Base-by-base conservation (phyloP, 2,888 invertebrate species). In the Cosmopolites sordidus region DNA sequence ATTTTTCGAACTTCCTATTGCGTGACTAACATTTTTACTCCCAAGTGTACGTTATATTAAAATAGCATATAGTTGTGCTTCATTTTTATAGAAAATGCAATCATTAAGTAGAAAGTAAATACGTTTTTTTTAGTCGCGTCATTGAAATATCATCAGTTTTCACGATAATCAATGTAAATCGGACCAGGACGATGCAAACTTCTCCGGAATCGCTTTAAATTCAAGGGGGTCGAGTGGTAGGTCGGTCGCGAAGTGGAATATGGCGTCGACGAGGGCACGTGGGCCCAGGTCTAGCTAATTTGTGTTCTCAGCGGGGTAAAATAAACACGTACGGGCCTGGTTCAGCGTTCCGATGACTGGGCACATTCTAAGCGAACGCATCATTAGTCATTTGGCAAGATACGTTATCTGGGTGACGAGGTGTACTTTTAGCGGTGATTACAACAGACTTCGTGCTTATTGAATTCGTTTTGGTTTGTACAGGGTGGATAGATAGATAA, bases 291-390 rank as follows among this genome's bases (percentile, higher is more conserved):
- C 51, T 75, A 79, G 78, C 78, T 77, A 79, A 80, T 80, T 80
- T 79, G 79, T 79, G 79, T 76, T 77, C 80, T 71, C 80, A 79
- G 80, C 79, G 70, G 79, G 80, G 70, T 73, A 76, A 78, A 78
- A 78, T 78, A 79, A 79, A 79, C 78, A 78, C 70, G 75, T 75
- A 67, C 74, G 67, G 69, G 59, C 61, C 62, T 50, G 53, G 75
- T 74, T 78, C 77, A 78, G 78, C 77, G 77, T 76, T 75, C 73
- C 76, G 76, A 79, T 80, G 79, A 79, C 79, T 77, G 76, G 73
- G 76, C 79, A 76, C 78, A 79, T 79, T 79, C 78, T 74, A 65
- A 66, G 33, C 60, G 58, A 64, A 60, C 60, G 64, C 69, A 69
- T 70, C 73, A 74, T 75, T 73, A 74, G 72, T 74, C 73, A 73